Base-by-base conservation (phyloP, 2,797 vertebrate genomes). In the Arremon aurantiirostris region DNA sequence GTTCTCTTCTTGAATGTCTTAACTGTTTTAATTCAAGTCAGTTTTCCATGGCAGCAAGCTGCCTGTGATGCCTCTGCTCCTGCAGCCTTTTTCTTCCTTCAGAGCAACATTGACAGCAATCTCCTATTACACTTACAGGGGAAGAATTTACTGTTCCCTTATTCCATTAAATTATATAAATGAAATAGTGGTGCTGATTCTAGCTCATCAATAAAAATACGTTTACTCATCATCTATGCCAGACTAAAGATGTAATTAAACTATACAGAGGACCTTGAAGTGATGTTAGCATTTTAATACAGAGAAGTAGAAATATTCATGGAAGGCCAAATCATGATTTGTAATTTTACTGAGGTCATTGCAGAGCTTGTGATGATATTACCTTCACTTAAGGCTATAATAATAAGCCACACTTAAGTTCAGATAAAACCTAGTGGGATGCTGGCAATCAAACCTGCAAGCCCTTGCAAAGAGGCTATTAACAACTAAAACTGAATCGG, bases 201-300 rank as follows among this genome's bases (percentile, higher is more conserved):
- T 39, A 42, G 22, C 37, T 94, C 52, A 47, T 90, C 92, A 65
- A 49, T 53, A 77, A 82, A 65, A 87, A 76, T 81, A 59, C 1
- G 6, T 82, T 97, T 97, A 95, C 84, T 96, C 93, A 76, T 96
- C 95, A 92, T 59, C 68, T 90, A 80, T 82, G 78, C 91, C 93
- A 95, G 92, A 86, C 75, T 95, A 94, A 88, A 90, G 85, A 90
- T 14, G 27, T 82, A 95, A 97, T 96, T 96, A 96, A 96, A 75
- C 89, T 75, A 59, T 86, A 82, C 2, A 5, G 94, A 96, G 92
- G 82, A 80, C 77, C 95, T 97, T 94, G 90, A 96, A 93, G 82
- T 92, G 76, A 88, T 75, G 80, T 70, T 90, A 89, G 60, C 82
- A 82, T 93, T 95, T 93, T 77, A 76, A 93, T 80, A 66, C 65